These are phyloP conservation scores for Latheticus oryzae DNA, from an alignment of 2,888 invertebrate genomes.

Conservation along the genomic window DNA sequence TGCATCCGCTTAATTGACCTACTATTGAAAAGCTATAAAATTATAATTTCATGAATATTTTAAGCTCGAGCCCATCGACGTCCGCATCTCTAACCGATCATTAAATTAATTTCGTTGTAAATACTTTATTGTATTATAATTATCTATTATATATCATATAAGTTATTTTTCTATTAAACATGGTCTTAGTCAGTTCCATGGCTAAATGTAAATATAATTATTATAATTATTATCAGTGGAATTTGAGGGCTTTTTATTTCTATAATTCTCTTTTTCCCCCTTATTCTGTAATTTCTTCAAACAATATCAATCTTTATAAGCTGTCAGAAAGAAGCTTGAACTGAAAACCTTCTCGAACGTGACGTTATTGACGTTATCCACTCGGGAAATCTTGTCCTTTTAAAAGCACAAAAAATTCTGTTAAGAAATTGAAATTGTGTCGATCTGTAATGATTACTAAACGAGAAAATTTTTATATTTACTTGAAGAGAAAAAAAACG, in stretches of 20 bases:
- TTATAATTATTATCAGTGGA: constrained; percentile 64
- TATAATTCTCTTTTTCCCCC: constrained; percentile 4
- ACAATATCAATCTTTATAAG: constrained; percentile 29
- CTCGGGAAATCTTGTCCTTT: constrained; percentile 28
- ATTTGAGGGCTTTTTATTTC: constrained; percentile 39
- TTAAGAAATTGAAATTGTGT: constrained; percentile 29
- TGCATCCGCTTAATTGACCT: constrained; percentile 39
- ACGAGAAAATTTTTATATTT: too few species aligned
- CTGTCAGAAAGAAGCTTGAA: constrained; percentile 13
- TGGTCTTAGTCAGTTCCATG: constrained; percentile 64
- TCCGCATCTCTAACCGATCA: constrained; percentile 52
- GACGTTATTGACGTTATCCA: constrained; percentile 30
- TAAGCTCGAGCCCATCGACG: constrained; percentile 45
- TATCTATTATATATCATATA: constrained; percentile 65
- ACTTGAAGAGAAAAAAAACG: too few species aligned
- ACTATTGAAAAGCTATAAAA: constrained; percentile 38
- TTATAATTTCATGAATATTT: constrained; percentile 49
- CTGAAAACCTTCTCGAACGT: constrained; percentile 9
- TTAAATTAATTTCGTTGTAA: constrained; percentile 62
- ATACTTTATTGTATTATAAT: constrained; percentile 66
- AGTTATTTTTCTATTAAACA: constrained; percentile 67
- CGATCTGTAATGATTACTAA: constrained; percentile 29
- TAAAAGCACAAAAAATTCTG: constrained; percentile 6
- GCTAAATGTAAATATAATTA: constrained; percentile 66
- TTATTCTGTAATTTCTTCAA: constrained; percentile 19